Percentiles rank a stretch among this genome's conserved stretches.
phyloP scores from a whole-genome alignment of 2,888 invertebrate species.

The Callyntrura guangdongensis region DNA sequence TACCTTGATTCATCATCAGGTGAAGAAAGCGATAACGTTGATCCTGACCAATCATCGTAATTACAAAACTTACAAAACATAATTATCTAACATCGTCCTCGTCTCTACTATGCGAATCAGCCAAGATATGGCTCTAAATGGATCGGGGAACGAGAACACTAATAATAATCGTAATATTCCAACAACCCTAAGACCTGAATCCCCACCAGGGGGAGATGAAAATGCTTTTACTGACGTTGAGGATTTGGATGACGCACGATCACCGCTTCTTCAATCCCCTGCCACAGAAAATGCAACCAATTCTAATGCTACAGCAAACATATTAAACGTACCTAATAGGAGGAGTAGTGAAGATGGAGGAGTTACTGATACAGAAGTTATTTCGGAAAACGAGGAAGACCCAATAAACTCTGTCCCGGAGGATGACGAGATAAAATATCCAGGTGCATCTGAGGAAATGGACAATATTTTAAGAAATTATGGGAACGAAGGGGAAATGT shows the following conservation, averaged over 20 bases:
- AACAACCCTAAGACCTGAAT: slow-evolving; percentile 75
- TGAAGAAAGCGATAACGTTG: slow-evolving; percentile 75
- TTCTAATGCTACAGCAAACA: slow-evolving; percentile 4
- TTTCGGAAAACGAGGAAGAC: slow-evolving; percentile 81
- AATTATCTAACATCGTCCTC: slow-evolving; percentile 29
- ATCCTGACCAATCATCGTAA: slow-evolving; percentile 61
- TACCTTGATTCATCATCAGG: slow-evolving; percentile 73
- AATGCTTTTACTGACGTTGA: slow-evolving; percentile 88
- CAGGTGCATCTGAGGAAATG: slow-evolving; percentile 66
- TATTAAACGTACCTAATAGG: slow-evolving; percentile 27
- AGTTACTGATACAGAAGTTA: slow-evolving; percentile 81
- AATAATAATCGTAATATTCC: slow-evolving; percentile 62
- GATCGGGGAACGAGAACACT: slow-evolving; percentile 74
- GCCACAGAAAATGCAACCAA: not conserved
- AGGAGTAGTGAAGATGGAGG: slow-evolving; percentile 67
- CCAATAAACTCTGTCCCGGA: not conserved
- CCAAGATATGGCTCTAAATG: slow-evolving; percentile 82
- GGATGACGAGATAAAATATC: slow-evolving; percentile 40
- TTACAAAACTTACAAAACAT: slow-evolving; percentile 34
- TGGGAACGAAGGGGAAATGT: slow-evolving; percentile 78
- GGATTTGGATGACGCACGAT: slow-evolving; percentile 86
- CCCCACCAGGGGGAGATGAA: slow-evolving; percentile 85
- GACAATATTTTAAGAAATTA: slow-evolving; percentile 78
- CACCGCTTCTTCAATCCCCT: slow-evolving; percentile 59
- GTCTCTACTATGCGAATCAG: slow-evolving; percentile 80